A percentile compares a stretch with the other conserved stretches of the same genome.
These are phyloP conservation scores for Casuarius casuarius DNA, from an alignment of 2,113 vertebrate genomes.

Conservation along the genomic window DNA sequence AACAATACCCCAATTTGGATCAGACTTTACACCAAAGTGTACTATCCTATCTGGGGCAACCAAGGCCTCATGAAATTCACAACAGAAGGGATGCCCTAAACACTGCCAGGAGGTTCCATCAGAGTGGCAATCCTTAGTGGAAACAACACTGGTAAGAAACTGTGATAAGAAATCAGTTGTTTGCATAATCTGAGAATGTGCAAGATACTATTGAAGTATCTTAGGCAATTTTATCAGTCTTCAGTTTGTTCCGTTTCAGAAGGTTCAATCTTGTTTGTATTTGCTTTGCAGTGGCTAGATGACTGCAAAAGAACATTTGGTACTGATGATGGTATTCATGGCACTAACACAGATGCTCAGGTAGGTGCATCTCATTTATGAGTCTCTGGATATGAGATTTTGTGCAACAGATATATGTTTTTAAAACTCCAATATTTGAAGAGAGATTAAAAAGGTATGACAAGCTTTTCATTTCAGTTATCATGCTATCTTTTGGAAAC, in stretches of 20 bases:
- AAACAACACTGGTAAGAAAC: background rate
- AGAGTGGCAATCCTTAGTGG: background rate
- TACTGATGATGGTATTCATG: constrained; percentile 84
- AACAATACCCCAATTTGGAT: background rate
- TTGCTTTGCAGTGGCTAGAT: constrained; percentile 88
- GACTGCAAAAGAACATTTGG: constrained; percentile 97
- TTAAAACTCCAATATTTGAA: constrained; percentile 21
- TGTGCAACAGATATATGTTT: no score
- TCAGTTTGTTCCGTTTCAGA: background rate
- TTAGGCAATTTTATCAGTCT: background rate
- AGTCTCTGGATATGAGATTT: background rate
- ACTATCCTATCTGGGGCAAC: background rate
- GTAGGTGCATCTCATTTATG: constrained; percentile 74
- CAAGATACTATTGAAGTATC: background rate
- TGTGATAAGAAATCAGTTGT: background rate
- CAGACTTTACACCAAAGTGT: background rate
- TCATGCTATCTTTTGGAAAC: constrained; percentile 66
- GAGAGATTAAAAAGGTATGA: constrained; percentile 43
- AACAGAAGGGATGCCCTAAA: background rate
- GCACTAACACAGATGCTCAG: constrained; percentile 86
- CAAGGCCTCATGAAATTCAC: background rate
- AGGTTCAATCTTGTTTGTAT: constrained; percentile 8
- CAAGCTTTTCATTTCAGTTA: constrained; percentile 75
- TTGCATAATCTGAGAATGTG: accelerated
- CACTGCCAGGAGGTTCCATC: background rate